phyloP scores from a whole-genome alignment of 1,140 invertebrate species.

The Paraescarpia echinospica region DNA sequence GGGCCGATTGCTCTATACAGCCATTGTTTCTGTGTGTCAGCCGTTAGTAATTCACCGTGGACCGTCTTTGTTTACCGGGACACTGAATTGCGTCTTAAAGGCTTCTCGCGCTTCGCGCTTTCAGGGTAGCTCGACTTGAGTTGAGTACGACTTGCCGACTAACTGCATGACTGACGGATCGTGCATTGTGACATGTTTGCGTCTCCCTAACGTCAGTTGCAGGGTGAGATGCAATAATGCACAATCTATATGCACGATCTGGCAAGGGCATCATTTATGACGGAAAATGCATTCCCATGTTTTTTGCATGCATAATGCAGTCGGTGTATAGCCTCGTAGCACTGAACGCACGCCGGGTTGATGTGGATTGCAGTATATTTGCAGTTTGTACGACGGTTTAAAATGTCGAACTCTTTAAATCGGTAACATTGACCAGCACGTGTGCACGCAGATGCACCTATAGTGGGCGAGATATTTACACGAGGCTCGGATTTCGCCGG shows the following conservation, averaged over 20 bases:
- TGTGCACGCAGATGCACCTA: neutral
- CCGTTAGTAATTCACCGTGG: neutral
- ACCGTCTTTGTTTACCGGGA: neutral
- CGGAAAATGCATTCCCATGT: neutral
- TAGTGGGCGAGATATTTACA: neutral
- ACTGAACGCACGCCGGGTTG: neutral
- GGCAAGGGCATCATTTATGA: neutral
- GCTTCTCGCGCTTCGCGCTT: neutral
- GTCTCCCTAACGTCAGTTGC: neutral
- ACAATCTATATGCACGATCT: neutral
- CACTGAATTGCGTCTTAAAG: neutral
- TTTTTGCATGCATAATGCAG: neutral
- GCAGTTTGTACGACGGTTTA: neutral
- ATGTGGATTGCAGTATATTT: neutral
- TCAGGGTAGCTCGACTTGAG: neutral
- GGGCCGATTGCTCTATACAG: neutral
- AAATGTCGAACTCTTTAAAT: neutral
- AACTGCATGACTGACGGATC: neutral
- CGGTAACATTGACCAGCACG: neutral
- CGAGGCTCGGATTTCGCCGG: neutral
- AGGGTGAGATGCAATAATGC: neutral
- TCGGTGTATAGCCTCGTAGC: neutral
- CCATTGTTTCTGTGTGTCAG: slow-evolving; percentile 4
- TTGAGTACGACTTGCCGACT: neutral
- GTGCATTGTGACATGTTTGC: neutral